Base-by-base conservation (phyloP, 2,797 vertebrate genomes). In the Nyctibius grandis region DNA sequence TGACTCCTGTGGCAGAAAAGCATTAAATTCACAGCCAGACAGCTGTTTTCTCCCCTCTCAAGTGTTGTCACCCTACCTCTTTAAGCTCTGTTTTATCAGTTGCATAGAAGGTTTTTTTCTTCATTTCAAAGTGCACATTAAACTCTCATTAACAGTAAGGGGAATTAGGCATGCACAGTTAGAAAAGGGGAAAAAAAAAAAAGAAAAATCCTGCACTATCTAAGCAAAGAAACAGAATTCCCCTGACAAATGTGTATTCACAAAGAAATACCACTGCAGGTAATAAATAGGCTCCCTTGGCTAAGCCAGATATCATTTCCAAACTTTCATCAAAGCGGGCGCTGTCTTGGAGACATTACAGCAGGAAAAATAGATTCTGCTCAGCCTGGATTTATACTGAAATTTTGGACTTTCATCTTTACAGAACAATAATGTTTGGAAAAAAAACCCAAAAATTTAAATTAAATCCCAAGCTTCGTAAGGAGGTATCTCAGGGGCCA, bases 71-170 rank as follows among this genome's bases (percentile, higher is more conserved):
- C 77, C 31, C 56, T 60, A 61, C 36, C 68, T 83, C 50, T 94
- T 96, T 93, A 93, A 94, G 87, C 17, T 61, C 63, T 65, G 36
- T 57, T 93, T 88, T 90, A 91, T 93, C 91, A 94, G 77, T 94
- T 89, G 67, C 59, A 65, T n/a, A 79, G 77, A 90, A 51, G 12
- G 10, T 2, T 64, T 88, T 89, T 79, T 76, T 38, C 25, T 75
- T 90, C 33, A 63, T 97, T 92, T 96, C 96, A 94, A 92, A 95
- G 69, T 96, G 36, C 50, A 95, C 53, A 77, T 95, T 94, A 92
- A 96, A 94, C 89, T 96, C 95, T 93, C 93, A 94, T 98, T 97
- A 98, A 95, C 89, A 42, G 91, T 96, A 95, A 96, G 79, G 85
- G 68, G 78, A 97, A 96, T 94, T 94, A 96, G 86, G 45, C 67